Evolutionary conservation across 2,797 vertebrate genomes (phyloP).

Genomic region (Crocidura indochinensis): DNA sequence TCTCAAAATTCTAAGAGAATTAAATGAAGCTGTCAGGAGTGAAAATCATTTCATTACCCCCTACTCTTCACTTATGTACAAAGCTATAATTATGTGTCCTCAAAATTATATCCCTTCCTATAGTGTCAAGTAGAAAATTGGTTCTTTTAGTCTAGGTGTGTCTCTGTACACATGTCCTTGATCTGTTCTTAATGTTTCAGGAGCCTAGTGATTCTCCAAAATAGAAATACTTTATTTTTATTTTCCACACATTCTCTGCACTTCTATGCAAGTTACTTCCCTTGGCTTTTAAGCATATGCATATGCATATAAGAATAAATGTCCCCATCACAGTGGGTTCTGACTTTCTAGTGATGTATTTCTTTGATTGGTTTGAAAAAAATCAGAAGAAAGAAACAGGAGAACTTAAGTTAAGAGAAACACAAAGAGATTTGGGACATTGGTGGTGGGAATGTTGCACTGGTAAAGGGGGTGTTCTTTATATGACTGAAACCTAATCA

Average conservation of each 20-base stretch:
- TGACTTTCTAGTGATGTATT: no score
- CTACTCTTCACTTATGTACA: not conserved
- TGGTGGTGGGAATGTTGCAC: no score
- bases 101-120: conserved; percentile 58
- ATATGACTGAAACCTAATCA: no score
- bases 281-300: not conserved
- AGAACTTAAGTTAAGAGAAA: not conserved
- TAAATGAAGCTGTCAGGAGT: conserved; percentile 72
- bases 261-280: not conserved
- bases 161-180: not conserved
- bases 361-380: not conserved
- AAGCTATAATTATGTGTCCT: conserved; percentile 64
- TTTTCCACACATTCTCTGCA: not conserved
- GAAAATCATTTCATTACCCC: conserved; percentile 67
- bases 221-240: not conserved
- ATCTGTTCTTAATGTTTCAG: not conserved
- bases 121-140: not conserved
- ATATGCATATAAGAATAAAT: not conserved
- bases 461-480: no score
- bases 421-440: no score
- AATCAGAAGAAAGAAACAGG: not conserved
- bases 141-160: not conserved
- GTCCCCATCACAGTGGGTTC: no score
- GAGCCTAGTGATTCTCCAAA: not conserved
- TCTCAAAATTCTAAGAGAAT: conserved; percentile 50